Evolutionary conservation across 53 echinoderm and acorn worm genomes (phyloP).

Genomic region (Holothuria leucospilota): DNA sequence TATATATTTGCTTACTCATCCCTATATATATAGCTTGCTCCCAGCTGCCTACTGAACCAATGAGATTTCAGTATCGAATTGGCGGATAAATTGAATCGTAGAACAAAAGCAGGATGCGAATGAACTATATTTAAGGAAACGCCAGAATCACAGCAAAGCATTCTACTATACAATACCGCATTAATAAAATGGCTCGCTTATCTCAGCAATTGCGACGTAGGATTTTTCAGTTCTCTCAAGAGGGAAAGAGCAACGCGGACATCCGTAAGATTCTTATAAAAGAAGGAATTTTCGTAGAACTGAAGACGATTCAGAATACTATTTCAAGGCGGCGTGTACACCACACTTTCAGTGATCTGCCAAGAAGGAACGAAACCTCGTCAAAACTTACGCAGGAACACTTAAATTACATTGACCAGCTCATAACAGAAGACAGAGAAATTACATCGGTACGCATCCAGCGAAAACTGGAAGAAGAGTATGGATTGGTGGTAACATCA

Average conservation of each 20-base stretch:
- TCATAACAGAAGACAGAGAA: neutral
- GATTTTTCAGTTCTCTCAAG: neutral
- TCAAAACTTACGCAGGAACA: neutral
- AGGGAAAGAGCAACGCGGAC: neutral
- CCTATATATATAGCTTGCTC: too few species aligned
- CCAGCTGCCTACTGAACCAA: too few species aligned
- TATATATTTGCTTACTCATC: too few species aligned
- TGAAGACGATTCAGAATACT: neutral
- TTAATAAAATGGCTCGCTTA: neutral
- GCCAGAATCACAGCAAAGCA: too few species aligned
- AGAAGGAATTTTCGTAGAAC: neutral
- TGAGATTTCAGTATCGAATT: too few species aligned
- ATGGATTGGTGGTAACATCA: neutral
- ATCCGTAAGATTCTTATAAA: neutral
- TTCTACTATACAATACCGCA: too few species aligned
- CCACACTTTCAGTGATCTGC: neutral
- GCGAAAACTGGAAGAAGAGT: neutral
- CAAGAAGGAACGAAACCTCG: neutral
- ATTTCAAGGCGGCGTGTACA: neutral
- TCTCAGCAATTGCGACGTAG: neutral
- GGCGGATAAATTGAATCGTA: too few species aligned
- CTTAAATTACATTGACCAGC: neutral
- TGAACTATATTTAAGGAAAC: too few species aligned
- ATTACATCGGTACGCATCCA: neutral
- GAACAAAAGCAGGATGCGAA: too few species aligned